phyloP scores from a whole-genome alignment of 2,888 invertebrate species.

The Catocala fraxini region DNA sequence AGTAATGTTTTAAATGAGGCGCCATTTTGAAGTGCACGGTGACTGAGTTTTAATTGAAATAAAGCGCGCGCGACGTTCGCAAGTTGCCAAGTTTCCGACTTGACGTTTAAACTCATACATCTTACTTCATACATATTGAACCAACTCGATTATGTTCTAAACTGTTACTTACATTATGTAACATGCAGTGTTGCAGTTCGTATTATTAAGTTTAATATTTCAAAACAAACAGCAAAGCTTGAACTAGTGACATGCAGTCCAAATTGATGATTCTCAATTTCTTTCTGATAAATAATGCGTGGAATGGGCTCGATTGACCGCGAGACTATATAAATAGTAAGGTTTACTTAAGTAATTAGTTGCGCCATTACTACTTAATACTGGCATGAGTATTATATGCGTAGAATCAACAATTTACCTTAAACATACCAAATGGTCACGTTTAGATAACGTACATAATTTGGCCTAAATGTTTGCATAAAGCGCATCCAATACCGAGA shows the following conservation, averaged over 20 bases:
- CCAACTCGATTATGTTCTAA: conserved; percentile 46
- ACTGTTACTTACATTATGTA: conserved; percentile 25
- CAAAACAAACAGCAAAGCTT: not conserved
- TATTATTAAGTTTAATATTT: not conserved
- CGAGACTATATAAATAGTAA: not conserved
- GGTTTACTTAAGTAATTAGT: not conserved
- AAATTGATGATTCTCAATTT: not conserved
- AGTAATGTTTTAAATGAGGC: conserved; percentile 58
- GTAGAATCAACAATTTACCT: conserved; percentile 42
- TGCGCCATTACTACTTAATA: not conserved
- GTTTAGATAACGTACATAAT: conserved; percentile 17
- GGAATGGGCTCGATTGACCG: not conserved
- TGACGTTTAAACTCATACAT: conserved; percentile 47
- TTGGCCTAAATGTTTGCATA: conserved; percentile 10
- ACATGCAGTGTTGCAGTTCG: conserved; percentile 13
- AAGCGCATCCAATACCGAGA: conserved; percentile 26
- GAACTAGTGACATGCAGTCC: no score
- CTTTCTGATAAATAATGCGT: not conserved
- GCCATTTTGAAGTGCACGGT: conserved; percentile 46
- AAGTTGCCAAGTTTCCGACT: conserved; percentile 45
- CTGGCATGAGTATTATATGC: conserved; percentile 2
- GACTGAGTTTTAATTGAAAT: conserved; percentile 72
- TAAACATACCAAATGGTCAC: conserved; percentile 46
- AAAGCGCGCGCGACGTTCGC: conserved; percentile 50
- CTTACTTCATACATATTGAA: conserved; percentile 47